phyloP scores from a whole-genome alignment of 2,797 vertebrate genomes.

The Cossypha niveicapilla region DNA sequence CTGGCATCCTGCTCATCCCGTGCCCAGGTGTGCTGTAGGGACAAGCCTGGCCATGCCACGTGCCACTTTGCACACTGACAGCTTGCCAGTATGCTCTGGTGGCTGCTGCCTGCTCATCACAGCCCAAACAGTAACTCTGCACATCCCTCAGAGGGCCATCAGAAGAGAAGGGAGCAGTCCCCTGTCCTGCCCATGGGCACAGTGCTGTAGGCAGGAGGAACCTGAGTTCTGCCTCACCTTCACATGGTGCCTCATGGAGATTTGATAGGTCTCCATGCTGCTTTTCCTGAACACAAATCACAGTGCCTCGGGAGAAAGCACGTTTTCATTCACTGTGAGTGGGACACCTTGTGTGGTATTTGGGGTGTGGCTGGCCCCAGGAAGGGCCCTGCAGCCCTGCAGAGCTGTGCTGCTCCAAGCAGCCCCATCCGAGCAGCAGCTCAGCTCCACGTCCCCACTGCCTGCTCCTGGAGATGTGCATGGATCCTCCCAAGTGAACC shows the following conservation, averaged over 20 bases:
- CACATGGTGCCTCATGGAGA: fast-evolving
- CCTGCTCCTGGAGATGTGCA: not conserved
- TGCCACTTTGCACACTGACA: fast-evolving
- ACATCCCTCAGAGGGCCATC: not conserved
- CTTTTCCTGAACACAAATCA: not conserved
- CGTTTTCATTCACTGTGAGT: fast-evolving
- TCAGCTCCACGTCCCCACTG: not conserved
- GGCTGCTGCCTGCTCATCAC: not conserved
- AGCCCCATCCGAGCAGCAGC: fast-evolving
- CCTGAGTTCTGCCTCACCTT: not conserved
- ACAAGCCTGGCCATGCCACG: fast-evolving
- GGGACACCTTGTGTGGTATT: not conserved
- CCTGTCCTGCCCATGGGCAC: fast-evolving
- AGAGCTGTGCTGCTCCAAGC: not conserved
- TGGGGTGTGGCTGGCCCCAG: not conserved
- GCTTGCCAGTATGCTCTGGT: not conserved
- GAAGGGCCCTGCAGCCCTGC: not conserved
- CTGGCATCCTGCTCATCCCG: too few relatives aligned
- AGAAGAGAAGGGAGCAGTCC: not conserved
- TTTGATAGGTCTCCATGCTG: not conserved
- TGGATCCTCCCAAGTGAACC: not conserved
- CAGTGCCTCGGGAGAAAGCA: not conserved
- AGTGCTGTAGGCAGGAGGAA: not conserved
- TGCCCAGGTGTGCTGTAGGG: fast-evolving
- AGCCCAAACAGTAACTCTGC: not conserved